Conservation (phyloP, 1,140 invertebrate species). For the Halyomorpha halys region DNA sequence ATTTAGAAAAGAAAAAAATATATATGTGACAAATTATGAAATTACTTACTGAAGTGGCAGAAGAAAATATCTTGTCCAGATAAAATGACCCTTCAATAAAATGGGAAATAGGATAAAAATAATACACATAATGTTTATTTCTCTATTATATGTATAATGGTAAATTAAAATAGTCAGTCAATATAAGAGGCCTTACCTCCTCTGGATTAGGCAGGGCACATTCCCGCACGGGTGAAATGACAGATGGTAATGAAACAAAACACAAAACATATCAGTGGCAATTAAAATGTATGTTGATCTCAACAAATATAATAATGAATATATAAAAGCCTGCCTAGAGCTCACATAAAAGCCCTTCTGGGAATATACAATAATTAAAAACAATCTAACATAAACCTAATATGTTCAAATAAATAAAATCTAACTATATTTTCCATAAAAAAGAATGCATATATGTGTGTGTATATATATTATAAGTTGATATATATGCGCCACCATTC, state of each 20-base stretch:
- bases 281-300: too few relatives aligned
- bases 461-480: too few relatives aligned
- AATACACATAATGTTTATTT: neutral
- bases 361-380: neutral
- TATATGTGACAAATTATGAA: neutral
- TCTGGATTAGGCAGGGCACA: conserved; percentile 12
- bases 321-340: neutral
- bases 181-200: conserved; percentile 13
- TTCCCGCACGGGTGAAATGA: conserved; percentile 15
- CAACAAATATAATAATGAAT: neutral
- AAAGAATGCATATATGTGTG: neutral
- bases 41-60: conserved; percentile 12
- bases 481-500: too few relatives aligned
- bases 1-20: neutral
- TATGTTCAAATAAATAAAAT: conserved; percentile 4
- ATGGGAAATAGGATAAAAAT: conserved; percentile 7
- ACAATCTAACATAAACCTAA: conserved; percentile 4
- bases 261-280: conserved; percentile 8
- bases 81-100: conserved; percentile 14
- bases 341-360: too few relatives aligned
- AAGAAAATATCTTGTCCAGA: conserved; percentile 5
- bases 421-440: conserved; percentile 5
- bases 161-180: conserved; percentile 17
- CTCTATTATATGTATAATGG: neutral
- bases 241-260: conserved; percentile 21